Evolutionary conservation across 2,113 vertebrate genomes (phyloP), one percentile per base, ranked within the genome.

Genomic region (Vimba vimba): DNA sequence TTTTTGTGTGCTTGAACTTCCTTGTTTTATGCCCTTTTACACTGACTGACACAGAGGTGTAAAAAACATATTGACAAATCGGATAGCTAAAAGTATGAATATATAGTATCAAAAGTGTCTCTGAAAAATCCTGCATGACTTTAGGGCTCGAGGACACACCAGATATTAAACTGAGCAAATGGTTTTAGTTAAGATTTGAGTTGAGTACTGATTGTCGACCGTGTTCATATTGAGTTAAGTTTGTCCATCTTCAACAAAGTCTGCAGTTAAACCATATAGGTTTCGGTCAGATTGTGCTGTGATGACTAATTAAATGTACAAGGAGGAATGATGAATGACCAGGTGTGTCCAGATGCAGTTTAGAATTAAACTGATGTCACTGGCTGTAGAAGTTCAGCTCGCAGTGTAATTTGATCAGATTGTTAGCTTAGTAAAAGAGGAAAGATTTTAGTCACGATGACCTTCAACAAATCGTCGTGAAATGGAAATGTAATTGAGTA

Each of bases 391-490:
- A 25, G 43, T 75, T 25, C 12, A 47, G 12, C 11, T n/a, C 6
- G n/a, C 23, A 47, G 12, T 74, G 71, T 50, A 75, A 75, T 75
- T 47, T 45, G 71, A 47, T 47, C 23, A 47, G 39, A 39, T 75
- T 47, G 43, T 74, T 25, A 74, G 11, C 39, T 39, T 39, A 33
- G 27, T 33, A 39, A 39, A 39, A 47, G 71, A 75, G 43, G 12
- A 75, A 75, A 75, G 43, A 50, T 47, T 47, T 23, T 74, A 74
- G 71, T 47, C 71, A 74, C n/a, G 6, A 47, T 47, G 73, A 75
- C 12, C 0, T 0, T 23, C 11, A 17, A 27, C 1, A 74, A 45
- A 47, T 0, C 19, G 12, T 73, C 43, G 4, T 15, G 11, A 74
- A 74, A 47, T 13, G 12, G 15, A 74, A 47, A 73, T 73, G 21